Evolutionary conservation across 2,797 vertebrate genomes (phyloP).

Genomic region (Dallia pectoralis): DNA sequence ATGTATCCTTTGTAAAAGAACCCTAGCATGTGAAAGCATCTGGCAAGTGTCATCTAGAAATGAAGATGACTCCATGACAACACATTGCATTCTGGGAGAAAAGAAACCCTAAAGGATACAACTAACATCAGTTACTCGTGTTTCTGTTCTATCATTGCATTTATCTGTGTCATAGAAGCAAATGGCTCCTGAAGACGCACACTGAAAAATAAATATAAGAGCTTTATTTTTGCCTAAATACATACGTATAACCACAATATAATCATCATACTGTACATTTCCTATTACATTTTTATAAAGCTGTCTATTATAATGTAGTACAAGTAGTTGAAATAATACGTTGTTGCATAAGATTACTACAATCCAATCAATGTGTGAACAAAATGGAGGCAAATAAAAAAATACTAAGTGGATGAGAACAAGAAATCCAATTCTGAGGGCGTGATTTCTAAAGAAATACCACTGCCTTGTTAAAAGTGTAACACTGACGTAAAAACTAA

Average conservation of each 20-base stretch:
- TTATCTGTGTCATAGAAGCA: conserved; percentile 39
- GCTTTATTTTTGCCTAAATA: conserved; percentile 7
- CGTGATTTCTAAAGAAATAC: conserved; percentile 37
- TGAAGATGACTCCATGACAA: neutral
- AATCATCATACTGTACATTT: conserved; percentile 63
- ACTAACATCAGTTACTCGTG: neutral
- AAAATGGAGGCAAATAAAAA: neutral
- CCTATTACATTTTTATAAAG: conserved; percentile 69
- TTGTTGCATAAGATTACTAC: too few species aligned
- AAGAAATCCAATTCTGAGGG: conserved; percentile 29
- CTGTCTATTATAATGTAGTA: conserved; percentile 53
- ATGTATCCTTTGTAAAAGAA: conserved; percentile 31
- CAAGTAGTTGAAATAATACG: conserved; percentile 41
- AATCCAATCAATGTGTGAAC: neutral
- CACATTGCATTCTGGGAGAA: conserved; percentile 26
- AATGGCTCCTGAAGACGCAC: conserved; percentile 65
- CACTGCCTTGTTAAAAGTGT: conserved; percentile 34
- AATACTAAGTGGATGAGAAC: neutral
- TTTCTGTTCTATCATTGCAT: conserved; percentile 16
- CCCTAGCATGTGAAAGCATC: conserved; percentile 43
- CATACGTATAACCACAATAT: conserved; percentile 19
- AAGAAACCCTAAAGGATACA: neutral
- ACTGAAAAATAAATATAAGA: conserved; percentile 13
- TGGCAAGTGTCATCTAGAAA: conserved; percentile 20
- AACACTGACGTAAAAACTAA: conserved; percentile 25